Conservation (phyloP, 2,113 vertebrate genomes). For the Lamprotornis superbus region DNA sequence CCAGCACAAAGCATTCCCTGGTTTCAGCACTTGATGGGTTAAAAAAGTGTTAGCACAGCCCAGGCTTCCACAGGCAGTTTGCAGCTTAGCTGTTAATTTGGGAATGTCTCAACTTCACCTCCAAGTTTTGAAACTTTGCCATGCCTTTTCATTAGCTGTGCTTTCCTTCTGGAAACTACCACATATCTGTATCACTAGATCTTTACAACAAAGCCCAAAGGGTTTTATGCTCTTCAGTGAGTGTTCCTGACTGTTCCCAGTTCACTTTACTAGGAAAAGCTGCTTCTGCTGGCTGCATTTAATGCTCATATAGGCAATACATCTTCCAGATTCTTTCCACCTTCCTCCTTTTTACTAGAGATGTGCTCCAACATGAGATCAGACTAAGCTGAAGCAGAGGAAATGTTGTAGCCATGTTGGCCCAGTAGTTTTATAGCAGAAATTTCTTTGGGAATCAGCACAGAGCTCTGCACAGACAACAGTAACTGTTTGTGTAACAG, state of each 20-base stretch:
- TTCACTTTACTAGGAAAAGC: background rate
- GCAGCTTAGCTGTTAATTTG: background rate
- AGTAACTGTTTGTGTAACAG: background rate
- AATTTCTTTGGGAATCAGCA: background rate
- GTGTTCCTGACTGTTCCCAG: background rate
- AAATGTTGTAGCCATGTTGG: background rate
- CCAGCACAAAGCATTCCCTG: background rate
- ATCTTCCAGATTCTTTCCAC: slow-evolving; percentile 34
- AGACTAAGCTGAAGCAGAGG: background rate
- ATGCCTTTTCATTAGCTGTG: background rate
- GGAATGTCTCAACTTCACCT: background rate
- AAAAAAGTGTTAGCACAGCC: background rate
- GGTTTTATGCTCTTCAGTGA: background rate
- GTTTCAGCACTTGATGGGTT: background rate
- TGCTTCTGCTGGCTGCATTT: slow-evolving; percentile 15
- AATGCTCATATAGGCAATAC: background rate
- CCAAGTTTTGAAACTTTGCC: background rate
- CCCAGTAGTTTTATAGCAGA: background rate
- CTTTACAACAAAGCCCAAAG: background rate
- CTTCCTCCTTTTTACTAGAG: background rate
- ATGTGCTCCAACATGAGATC: background rate
- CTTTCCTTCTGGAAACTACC: slow-evolving; percentile 13
- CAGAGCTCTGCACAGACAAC: background rate
- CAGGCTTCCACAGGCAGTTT: background rate
- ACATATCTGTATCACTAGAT: background rate